Evolutionary conservation across 2,113 vertebrate genomes (phyloP), one percentile per base, ranked within the genome.

Genomic region (Cervus canadensis): DNA sequence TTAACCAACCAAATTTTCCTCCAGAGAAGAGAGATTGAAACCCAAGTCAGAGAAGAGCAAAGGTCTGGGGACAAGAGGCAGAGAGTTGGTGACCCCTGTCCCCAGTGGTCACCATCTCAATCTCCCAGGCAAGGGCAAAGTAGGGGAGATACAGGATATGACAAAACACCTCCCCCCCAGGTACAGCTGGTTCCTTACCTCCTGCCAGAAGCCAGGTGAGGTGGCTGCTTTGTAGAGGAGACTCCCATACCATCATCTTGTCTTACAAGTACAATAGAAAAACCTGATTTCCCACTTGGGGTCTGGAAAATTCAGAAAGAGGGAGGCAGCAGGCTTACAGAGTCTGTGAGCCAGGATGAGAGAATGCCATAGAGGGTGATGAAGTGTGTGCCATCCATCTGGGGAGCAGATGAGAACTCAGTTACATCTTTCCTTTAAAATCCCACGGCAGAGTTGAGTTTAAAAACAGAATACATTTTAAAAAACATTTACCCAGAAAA

Each of bases 351-450:
- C 15, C 30, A n/a, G 62, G 30, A 64, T 64, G 15, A 64, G 3
- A 64, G 30, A 64, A 64, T 2, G 62, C 7, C 30, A 64, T 9
- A 17, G 62, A 64, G 14, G 62, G 7, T 0, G 62, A 64, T 64
- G 30, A 64, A n/a, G 62, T 0, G 0, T n/a, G 15, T 64, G 15
- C 30, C 30, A 2, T n/a, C 62, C 30, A n/a, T 7, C 62, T 64
- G 62, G 30, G 15, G 30, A 64, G 62, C 62, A 33, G 6, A n/a
- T 64, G 62, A 64, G 15, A 64, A 8, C 15, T 4, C 62, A 64
- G 30, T n/a, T 64, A 64, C 30, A 64, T 17, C 15, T 15, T 33
- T 17, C 62, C 3, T 64, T 64, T 17, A 64, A 64, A 64, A 64
- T 8, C 30, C 62, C 62, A 64, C 30, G 17, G 30, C 30, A 64